Percentiles rank a stretch among this genome's conserved stretches.
phyloP scores from a whole-genome alignment of 2,797 vertebrate genomes.

The Lepilemur ruficaudatus region DNA sequence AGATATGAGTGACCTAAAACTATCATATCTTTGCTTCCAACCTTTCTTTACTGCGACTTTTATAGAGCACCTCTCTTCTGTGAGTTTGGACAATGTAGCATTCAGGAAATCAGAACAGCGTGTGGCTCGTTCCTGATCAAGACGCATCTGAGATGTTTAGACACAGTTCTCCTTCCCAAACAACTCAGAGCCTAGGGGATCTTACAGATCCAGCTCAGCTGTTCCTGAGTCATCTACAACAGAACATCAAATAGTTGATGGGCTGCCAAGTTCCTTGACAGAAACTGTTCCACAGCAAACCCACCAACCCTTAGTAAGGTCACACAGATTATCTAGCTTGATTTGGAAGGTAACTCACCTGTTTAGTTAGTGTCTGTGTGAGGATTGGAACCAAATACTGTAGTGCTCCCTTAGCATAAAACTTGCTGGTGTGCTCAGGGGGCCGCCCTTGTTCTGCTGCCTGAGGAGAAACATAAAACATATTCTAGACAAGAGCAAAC shows the following conservation, averaged over 20 bases:
- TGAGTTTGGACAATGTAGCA: not conserved
- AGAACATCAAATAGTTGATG: not conserved
- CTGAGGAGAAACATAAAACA: conserved; percentile 80
- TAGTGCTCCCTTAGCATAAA: conserved; percentile 98
- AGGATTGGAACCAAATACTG: conserved; percentile 98
- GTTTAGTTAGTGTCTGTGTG: conserved; percentile 97
- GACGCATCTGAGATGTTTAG: not conserved
- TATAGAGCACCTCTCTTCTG: not conserved
- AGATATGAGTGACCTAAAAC: not conserved
- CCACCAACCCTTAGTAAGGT: rapidly evolving
- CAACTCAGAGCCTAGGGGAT: not conserved
- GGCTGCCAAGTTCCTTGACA: not conserved
- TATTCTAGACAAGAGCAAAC: not conserved
- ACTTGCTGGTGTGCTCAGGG: conserved; percentile 99
- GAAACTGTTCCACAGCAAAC: not conserved
- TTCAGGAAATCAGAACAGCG: not conserved
- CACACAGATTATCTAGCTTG: not conserved
- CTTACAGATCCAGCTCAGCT: not conserved
- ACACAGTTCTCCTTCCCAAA: not conserved
- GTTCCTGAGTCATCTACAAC: not conserved
- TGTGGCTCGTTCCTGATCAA: not conserved
- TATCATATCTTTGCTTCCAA: not conserved
- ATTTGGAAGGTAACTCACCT: conserved; percentile 86
- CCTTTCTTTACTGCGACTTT: not conserved
- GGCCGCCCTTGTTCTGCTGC: conserved; percentile 97